Evolutionary conservation across 1,140 invertebrate species (phyloP), one percentile per base, ranked within the genome.

Genomic region (Euschistus heros): DNA sequence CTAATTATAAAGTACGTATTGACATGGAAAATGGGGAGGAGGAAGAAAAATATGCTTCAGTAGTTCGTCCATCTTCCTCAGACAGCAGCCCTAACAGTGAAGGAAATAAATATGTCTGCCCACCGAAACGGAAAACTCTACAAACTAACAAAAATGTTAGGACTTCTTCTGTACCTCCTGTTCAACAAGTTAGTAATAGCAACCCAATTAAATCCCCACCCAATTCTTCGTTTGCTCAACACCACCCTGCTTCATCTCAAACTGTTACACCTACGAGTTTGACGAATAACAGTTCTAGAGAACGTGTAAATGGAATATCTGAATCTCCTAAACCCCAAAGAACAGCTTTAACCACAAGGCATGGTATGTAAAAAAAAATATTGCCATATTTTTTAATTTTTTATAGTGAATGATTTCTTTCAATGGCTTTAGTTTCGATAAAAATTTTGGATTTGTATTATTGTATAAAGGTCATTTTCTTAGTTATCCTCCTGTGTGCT

Each of bases 11-110:
- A 73, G 82, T 83, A n/a, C 80, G 89, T 67, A 79, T 88, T 62
- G 89, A 92, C 62, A 72, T 94, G 61, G 93, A 96, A 78, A 94
- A 95, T 78, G 92, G 89, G 0, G 91, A 94, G 71, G 90, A 94
- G 72, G 92, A 94, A 74, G 87, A 92, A 70, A 78, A 84, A 70
- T 94, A 85, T 77, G 87, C 87, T 20, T 84, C 87, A 20, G 87
- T 89, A 22, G 78, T 82, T 67, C 76, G 85, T 37, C 81, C 79
- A 13, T 65, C 68, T 27, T 44, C 50, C 60, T 15, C 20, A 2
- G 57, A 65, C 1, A 60, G 27, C 18, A 65, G 20, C 63, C 46
- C 52, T 15, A 62, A 30, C 62, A 62, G 13, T 37, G 63, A 59
- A 20, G 10, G 50, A 18, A 70, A 67, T 68, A 89, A 89, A 76